Evolutionary conservation across 2,888 invertebrate species (phyloP), one percentile per base, ranked within the genome.

Genomic region (Bedellia somnulentella): DNA sequence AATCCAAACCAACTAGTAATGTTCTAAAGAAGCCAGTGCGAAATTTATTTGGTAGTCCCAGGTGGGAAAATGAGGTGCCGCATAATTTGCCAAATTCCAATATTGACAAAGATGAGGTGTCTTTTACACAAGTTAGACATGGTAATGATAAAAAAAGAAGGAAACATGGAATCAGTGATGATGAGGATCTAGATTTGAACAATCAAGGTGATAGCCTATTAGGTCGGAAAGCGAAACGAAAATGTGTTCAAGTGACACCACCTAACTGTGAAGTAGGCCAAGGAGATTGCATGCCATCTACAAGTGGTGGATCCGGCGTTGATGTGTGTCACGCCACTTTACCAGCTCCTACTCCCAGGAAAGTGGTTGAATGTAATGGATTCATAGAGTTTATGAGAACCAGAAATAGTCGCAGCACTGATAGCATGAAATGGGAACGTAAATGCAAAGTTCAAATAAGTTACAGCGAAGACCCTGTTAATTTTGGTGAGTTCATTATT

Each of bases 361-460:
- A 63, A 33, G 67, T 61, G 15, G 66, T 76, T 15, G 71, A 77
- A 49, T 75, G 73, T 37, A 66, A 64, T 38, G 73, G 76, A 21
- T 70, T 60, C 33, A 55, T 78, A 30, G 63, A 71, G 42, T 77
- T 76, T 42, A 57, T 57, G 17, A 57, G 67, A 41, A 53, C 57
- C 10, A 56, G 60, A 36, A 70, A 66, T 35, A 63, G 48, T 32
- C 43, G 57, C 15, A 57, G 54, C 39, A 40, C 42, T 37, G 78
- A 68, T 35, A 43, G 46, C 34, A 79, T 73, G 59, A 80, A 78
- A 41, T 84, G 83, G 82, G 77, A 75, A 37, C 61, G 82, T 32
- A 80, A 80, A 27, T 82, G 82, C 46, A 83, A 80, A 47, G 51
- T 84, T 29, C 81, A 82, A 53, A 76, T 83, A 10, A 81, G 80